Evolutionary conservation across 2,797 vertebrate species (phyloP).

Genomic region (Danio tinwini): DNA sequence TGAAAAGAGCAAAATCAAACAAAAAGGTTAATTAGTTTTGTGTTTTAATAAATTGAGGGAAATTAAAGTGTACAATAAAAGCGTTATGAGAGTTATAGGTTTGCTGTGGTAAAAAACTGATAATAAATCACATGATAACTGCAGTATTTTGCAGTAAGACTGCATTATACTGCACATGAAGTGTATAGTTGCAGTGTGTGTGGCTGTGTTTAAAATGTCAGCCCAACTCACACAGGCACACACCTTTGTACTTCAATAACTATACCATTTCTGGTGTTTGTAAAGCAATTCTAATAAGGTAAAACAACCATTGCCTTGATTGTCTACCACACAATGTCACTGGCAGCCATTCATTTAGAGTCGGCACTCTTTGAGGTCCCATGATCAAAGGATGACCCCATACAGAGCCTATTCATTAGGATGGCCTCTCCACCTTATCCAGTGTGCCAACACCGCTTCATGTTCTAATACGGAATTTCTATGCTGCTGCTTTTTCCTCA

Average conservation of each 20-base stretch:
- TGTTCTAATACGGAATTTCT: constrained; percentile 59
- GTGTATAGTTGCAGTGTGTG: background rate
- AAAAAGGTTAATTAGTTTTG: background rate
- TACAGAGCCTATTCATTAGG: constrained; percentile 55
- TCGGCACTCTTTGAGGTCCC: constrained; percentile 45
- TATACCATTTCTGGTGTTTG: background rate
- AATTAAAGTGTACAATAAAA: background rate
- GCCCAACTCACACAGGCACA: background rate
- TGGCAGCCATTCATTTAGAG: constrained; percentile 37
- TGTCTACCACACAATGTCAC: constrained; percentile 45
- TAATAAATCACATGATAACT: background rate
- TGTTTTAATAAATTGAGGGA: background rate
- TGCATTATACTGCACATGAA: constrained; percentile 33
- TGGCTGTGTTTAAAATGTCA: background rate
- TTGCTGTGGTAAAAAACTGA: background rate
- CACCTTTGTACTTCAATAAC: background rate
- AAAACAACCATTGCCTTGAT: constrained; percentile 40
- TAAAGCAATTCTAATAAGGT: constrained; percentile 32
- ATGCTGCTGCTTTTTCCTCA: constrained; percentile 57
- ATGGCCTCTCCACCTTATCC: constrained; percentile 47
- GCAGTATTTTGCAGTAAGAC: too few relatives aligned
- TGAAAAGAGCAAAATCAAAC: background rate
- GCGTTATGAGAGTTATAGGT: too few relatives aligned
- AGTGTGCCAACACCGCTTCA: constrained; percentile 47
- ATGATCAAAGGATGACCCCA: constrained; percentile 52